Evolutionary conservation across 2,888 invertebrate species (phyloP).

Genomic region (Zonitis immaculata): DNA sequence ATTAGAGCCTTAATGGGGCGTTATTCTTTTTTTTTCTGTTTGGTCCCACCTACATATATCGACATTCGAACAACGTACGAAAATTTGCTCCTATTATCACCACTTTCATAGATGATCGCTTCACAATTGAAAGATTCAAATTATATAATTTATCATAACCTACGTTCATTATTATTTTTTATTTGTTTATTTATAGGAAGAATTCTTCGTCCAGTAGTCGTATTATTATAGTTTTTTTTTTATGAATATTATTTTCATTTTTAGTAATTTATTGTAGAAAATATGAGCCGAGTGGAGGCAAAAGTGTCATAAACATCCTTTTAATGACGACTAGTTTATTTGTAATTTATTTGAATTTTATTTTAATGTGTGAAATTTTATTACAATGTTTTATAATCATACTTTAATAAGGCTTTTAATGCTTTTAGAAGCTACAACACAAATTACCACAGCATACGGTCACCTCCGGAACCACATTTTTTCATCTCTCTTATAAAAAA

Average conservation of each 20-base stretch:
- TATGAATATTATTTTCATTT: slow-evolving; percentile 50
- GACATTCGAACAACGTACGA: too few relatives aligned
- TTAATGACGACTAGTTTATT: slow-evolving; percentile 51
- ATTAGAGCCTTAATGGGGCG: slow-evolving; percentile 44
- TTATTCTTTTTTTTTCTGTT: too few relatives aligned
- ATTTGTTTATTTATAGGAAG: too few relatives aligned
- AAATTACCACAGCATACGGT: slow-evolving; percentile 37
- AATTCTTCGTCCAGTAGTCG: slow-evolving; percentile 46
- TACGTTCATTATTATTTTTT: too few relatives aligned
- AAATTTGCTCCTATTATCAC: too few relatives aligned
- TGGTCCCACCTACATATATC: too few relatives aligned
- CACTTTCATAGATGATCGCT: too few relatives aligned
- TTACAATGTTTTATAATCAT: slow-evolving; percentile 52
- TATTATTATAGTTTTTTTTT: slow-evolving; percentile 49
- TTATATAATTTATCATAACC: too few relatives aligned
- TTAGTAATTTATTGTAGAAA: slow-evolving; percentile 51
- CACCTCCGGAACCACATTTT: slow-evolving; percentile 28
- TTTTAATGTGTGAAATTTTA: slow-evolving; percentile 52
- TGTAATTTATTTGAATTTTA: slow-evolving; percentile 51
- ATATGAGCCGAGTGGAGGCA: slow-evolving; percentile 48
- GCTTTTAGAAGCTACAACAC: slow-evolving; percentile 44
- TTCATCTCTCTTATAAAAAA: too few relatives aligned
- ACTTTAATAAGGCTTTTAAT: slow-evolving; percentile 50
- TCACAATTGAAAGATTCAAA: too few relatives aligned
- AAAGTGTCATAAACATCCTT: slow-evolving; percentile 49